These are phyloP conservation scores for Trichogramma pretiosum DNA, from an alignment of 1,140 invertebrate genomes.

Conservation along the genomic window DNA sequence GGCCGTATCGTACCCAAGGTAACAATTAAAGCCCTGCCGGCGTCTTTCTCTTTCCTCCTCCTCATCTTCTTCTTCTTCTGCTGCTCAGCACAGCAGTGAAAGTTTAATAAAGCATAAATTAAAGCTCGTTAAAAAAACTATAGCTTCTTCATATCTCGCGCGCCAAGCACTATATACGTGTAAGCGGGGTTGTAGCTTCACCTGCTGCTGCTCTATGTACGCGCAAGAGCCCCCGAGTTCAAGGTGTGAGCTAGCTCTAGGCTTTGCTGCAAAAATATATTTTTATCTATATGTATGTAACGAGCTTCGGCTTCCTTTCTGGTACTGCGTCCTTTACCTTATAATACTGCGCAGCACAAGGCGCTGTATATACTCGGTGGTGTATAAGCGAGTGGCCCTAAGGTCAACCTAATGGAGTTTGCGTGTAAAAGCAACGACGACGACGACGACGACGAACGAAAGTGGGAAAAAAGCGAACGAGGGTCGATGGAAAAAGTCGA, in stretches of 20 bases:
- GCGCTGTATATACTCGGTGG: slow-evolving; percentile 28
- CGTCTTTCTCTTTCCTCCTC: neutral
- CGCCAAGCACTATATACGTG: too few relatives aligned
- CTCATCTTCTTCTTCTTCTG: neutral
- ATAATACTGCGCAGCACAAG: slow-evolving; percentile 34
- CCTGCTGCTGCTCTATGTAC: too few relatives aligned
- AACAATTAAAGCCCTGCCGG: neutral
- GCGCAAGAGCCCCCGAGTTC: too few relatives aligned
- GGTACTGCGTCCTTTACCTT: slow-evolving; percentile 21
- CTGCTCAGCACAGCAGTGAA: too few relatives aligned
- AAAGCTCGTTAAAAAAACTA: too few relatives aligned
- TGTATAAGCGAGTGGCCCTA: slow-evolving; percentile 10
- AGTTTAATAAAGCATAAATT: too few relatives aligned
- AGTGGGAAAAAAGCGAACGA: slow-evolving; percentile 12
- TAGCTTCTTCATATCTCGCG: too few relatives aligned
- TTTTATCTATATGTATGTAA: neutral
- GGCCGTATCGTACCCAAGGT: too few relatives aligned
- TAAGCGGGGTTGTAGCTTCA: too few relatives aligned
- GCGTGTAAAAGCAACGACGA: slow-evolving; percentile 34
- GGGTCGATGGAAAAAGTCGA: slow-evolving; percentile 12
- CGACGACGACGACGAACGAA: too few relatives aligned
- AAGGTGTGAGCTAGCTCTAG: too few relatives aligned
- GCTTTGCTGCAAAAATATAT: neutral
- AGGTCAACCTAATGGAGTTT: slow-evolving; percentile 34
- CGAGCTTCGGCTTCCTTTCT: neutral